These are phyloP conservation scores for Dolichomitus sp. DNA, from an alignment of 2,888 invertebrate species.

Conservation along the genomic window DNA sequence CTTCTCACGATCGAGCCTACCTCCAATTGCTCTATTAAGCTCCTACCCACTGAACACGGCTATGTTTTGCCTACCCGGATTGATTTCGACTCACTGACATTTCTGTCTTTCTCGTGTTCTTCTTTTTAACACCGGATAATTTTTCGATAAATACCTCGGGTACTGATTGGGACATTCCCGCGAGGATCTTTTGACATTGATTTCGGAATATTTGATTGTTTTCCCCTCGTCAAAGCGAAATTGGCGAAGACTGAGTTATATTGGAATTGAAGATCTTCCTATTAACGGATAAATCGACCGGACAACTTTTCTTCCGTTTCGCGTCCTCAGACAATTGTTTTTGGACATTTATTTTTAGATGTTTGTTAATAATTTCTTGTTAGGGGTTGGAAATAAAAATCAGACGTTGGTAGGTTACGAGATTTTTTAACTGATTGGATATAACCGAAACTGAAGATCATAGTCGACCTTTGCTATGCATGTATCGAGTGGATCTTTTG, in stretches of 20 bases:
- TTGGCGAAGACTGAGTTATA: not conserved
- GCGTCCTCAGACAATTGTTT: too few relatives aligned
- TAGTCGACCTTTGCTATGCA: not conserved
- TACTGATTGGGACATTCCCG: not conserved
- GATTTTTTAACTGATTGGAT: not conserved
- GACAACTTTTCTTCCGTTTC: too few relatives aligned
- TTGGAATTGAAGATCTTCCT: not conserved
- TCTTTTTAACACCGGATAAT: slow-evolving; percentile 1
- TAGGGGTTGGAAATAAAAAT: not conserved
- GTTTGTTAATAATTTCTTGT: too few relatives aligned
- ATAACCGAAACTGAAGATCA: not conserved
- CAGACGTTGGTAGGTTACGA: not conserved
- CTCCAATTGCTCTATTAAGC: slow-evolving; percentile 39
- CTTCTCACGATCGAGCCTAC: slow-evolving; percentile 31
- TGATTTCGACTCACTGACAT: not conserved
- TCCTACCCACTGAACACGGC: slow-evolving; percentile 7
- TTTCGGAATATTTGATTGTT: slow-evolving; percentile 7
- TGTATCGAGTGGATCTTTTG: not conserved
- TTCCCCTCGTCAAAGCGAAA: not conserved
- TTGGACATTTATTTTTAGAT: too few relatives aligned
- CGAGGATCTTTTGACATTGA: not conserved
- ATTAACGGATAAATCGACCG: not conserved
- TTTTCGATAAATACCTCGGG: not conserved
- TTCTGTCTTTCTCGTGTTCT: not conserved
- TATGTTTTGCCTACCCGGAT: not conserved